Percentiles rank a stretch among this genome's conserved stretches.
phyloP scores from a whole-genome alignment of 1,140 invertebrate genomes.

The Hycleus cichorii region DNA sequence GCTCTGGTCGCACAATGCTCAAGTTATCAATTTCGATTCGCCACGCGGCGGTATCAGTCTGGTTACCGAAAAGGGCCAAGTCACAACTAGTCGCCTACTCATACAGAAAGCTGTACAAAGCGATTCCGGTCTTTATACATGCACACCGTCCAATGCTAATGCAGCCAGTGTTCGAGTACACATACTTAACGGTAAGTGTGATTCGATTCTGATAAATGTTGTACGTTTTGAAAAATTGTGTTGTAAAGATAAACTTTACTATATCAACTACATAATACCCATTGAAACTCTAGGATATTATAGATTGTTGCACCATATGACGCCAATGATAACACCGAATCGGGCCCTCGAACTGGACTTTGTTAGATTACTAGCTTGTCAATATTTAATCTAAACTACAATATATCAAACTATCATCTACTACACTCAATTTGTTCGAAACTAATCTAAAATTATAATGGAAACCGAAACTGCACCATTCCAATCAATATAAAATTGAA shows the following conservation, averaged over 20 bases:
- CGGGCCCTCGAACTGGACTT: too few species aligned
- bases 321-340: neutral
- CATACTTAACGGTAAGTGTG: conserved; percentile 69
- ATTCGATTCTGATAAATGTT: neutral
- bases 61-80: conserved; percentile 69
- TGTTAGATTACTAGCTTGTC: too few species aligned
- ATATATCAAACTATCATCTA: too few species aligned
- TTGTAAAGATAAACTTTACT: neutral
- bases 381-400: too few species aligned
- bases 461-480: too few species aligned
- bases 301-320: neutral
- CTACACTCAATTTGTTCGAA: too few species aligned
- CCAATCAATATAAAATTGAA: too few species aligned
- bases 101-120: conserved; percentile 67
- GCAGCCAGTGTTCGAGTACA: conserved; percentile 67
- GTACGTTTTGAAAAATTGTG: neutral
- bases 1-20: conserved; percentile 72
- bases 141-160: conserved; percentile 72
- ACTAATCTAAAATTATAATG: too few species aligned
- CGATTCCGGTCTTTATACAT: conserved; percentile 70
- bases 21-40: conserved; percentile 74
- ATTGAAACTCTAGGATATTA: neutral
- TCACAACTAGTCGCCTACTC: conserved; percentile 69
- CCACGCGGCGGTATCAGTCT: conserved; percentile 63
- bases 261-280: neutral